Evolutionary conservation across 2,113 vertebrate species (phyloP).

Genomic region (Scomber colias): DNA sequence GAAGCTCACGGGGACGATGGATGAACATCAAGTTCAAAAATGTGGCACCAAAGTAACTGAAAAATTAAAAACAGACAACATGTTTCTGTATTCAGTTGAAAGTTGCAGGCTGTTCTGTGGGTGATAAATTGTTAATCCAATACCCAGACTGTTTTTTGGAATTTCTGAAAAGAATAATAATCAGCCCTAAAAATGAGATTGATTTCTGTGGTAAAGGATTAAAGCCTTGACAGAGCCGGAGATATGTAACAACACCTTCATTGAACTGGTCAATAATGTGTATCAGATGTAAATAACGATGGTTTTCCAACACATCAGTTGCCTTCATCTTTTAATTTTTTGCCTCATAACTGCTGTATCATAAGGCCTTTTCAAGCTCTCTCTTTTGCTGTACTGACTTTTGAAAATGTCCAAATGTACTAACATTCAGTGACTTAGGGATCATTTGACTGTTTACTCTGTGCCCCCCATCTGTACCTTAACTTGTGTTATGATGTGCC

Average conservation of each 20-base stretch:
- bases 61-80: no score
- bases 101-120: neutral
- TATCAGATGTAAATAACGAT: conserved; percentile 25
- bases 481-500: conserved; percentile 51
- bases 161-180: no score
- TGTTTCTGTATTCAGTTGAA: neutral
- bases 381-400: conserved; percentile 31
- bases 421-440: conserved; percentile 5
- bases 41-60: no score
- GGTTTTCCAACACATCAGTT: conserved; percentile 21
- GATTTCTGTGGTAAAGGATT: neutral
- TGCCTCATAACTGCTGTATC: conserved; percentile 50
- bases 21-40: no score
- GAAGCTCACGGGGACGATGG: neutral
- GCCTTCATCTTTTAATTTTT: conserved; percentile 53
- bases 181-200: no score
- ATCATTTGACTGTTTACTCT: conserved; percentile 16
- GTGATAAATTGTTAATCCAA: neutral
- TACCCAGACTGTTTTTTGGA: neutral
- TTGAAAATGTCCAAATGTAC: conserved; percentile 28
- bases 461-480: conserved; percentile 12
- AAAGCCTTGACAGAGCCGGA: neutral
- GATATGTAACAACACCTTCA: neutral
- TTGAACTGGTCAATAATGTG: neutral
- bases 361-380: conserved; percentile 25